Evolutionary conservation across 2,888 invertebrate species (phyloP), one percentile per base, ranked within the genome.

Genomic region (Eupithecia abbreviata): DNA sequence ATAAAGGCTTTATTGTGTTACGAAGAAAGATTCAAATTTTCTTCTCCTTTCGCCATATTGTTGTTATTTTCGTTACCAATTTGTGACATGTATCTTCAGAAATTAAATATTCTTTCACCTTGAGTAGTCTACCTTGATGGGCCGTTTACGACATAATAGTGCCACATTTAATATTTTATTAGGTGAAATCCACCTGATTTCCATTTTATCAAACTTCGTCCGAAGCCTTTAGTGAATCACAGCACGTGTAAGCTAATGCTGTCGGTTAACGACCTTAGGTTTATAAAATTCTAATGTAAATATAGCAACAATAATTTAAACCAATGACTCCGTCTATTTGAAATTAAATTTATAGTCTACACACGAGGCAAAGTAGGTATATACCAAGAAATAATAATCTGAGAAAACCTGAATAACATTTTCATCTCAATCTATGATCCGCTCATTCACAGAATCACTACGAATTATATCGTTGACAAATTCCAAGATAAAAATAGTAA

Each of bases 341-440:
- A 74, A 76, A 74, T 62, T 42, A 69, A 75, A 75, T 72, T 72
- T 75, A 77, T 75, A 41, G 69, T 30, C 42, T 43, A 77, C 71
- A 71, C 67, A 73, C 67, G 73, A 67, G 76, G 73, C 75, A 77
- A 79, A 73, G 71, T 47, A 75, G n/a, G n/a, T 76, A 75, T 77
- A 58, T 55, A n/a, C 55, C 3, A 18, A 58, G 18, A 58, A 58
- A 58, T 58, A 73, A 71, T 58, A 42, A 49, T 77, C 41, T 58
- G 5, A 71, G 55, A 71, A 76, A 71, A 41, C 65, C 13, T 66
- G 66, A 62, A 62, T 9, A 62, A 62, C 10, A 58, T 58, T 58
- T 58, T 30, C 62, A 62, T 62, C 12, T 62, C 18, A 12, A 30
- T 5, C 47, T 47, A 9, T 47, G 47, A 47, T 30, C 18, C 30